Evolutionary conservation across 2,113 vertebrate genomes (phyloP), one percentile per base, ranked within the genome.

Genomic region (Ascaphus truei): DNA sequence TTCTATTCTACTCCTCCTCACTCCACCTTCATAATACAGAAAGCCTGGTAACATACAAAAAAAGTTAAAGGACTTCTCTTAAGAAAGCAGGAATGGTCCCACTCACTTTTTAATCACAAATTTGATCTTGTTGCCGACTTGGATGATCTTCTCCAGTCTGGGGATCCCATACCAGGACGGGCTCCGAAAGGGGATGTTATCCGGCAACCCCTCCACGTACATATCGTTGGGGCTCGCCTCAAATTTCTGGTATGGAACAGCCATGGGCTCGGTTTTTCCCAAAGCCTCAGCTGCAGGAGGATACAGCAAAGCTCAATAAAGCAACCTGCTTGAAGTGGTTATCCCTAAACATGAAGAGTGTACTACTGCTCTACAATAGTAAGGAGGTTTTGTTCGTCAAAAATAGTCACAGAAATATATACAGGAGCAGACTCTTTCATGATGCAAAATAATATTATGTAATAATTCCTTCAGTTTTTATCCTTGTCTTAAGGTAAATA

Each of bases 161-260:
- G 88, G 86, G 52, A 92, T 89, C 30, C 91, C 90, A 20, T 91
- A 92, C 88, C 91, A 92, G 0, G 88, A 88, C 0, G 91, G 91
- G 39, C 87, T 91, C 75, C 81, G 81, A 25, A 92, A 92, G 16
- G 89, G 88, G 67, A 90, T 73, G 31, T 86, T 90, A 4, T 89
- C 85, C 11, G 91, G 91, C 1, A 92, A 76, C 10, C 91, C 91
- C 75, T 92, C 88, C 10, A 92, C 91, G 0, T 62, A 90, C 5
- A 92, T 86, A 0, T 92, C 90, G 10, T 22, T 64, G 1, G 90
- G 86, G 43, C 91, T 82, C 0, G 86, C 84, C 73, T 91, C 89
- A 66, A 92, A 92, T 3, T 88, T 90, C 74, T 87, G 86, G 74
- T 92, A 92, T 0, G 91, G 91, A 13, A 92, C 85, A 61, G 85